These are phyloP conservation scores for Tenodera sinensis DNA, from an alignment of 2,888 invertebrate genomes.

Conservation along the genomic window DNA sequence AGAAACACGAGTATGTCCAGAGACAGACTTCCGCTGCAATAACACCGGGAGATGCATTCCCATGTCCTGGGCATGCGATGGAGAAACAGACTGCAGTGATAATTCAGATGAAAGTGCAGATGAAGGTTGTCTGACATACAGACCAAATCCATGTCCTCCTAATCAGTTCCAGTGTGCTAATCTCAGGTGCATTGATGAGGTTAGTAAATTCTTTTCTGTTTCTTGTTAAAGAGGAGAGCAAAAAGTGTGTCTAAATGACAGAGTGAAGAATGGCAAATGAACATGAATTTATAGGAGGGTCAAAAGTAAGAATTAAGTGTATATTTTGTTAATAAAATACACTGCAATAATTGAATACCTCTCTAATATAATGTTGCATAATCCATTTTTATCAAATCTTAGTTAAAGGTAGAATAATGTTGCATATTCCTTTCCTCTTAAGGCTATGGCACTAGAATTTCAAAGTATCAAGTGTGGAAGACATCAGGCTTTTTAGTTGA, in stretches of 20 bases:
- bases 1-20: slow-evolving; percentile 48
- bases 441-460: too few species aligned
- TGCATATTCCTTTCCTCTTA: too few species aligned
- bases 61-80: slow-evolving; percentile 67
- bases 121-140: slow-evolving; percentile 32
- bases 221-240: neutral
- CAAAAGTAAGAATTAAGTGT: too few species aligned
- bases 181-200: slow-evolving; percentile 46
- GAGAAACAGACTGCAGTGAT: slow-evolving; percentile 61
- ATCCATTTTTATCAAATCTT: too few species aligned
- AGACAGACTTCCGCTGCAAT: slow-evolving; percentile 56
- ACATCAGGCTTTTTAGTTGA: too few species aligned
- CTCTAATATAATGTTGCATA: too few species aligned
- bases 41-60: slow-evolving; percentile 68
- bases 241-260: neutral
- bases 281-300: too few species aligned
- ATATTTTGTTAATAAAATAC: too few species aligned
- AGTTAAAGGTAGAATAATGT: too few species aligned
- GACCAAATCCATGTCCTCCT: slow-evolving; percentile 31
- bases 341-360: too few species aligned
- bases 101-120: slow-evolving; percentile 57
- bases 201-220: slow-evolving; percentile 30
- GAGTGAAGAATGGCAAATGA: neutral
- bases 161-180: slow-evolving; percentile 41
- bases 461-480: too few species aligned